Evolutionary conservation across 1,140 invertebrate species (phyloP), one percentile per base, ranked within the genome.

Genomic region (Latrodectus geometricus): DNA sequence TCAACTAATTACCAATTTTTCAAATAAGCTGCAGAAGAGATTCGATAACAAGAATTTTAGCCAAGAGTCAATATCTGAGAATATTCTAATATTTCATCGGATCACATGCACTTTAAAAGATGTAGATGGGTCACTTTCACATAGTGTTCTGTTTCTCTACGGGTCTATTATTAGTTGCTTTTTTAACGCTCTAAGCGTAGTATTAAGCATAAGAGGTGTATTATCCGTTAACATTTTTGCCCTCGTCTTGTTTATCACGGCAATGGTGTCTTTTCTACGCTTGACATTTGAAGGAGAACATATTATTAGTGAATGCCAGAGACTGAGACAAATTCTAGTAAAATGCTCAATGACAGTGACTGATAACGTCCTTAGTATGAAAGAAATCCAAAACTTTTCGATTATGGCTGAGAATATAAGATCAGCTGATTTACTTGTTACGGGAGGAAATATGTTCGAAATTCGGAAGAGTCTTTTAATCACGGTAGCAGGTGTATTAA

Each of bases 401-500:
- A 66, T 83, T 11, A 83, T 83, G 81, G 35, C 48, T 0, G 17
- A 74, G 8, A 72, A 83, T 50, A 83, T 83, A 8, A 48, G 56
- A 66, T 23, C 35, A 8, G 20, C 70, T 23, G 72, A 83, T n/a
- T 15, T 83, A 2, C 72, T 50, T 15, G 14, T 83, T 12, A 75
- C 81, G 4, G 72, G 81, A 7, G 81, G 81, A 11, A 73, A 83
- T 66, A 83, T 83, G 81, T 83, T 83, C 50, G 72, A 61, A 11
- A 83, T 83, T 11, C 21, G 72, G 7, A 83, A 74, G 14, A 23
- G 61, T 7, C 23, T 83, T 23, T 50, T 83, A 17, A 8, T 83
- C 8, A 75, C 70, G 5, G 81, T 83, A 7, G 35, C 56, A 4
- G 81, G 81, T 0, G 61, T 75, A 17, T 65, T 83, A 21, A 68